Percentiles rank a stretch among this genome's conserved stretches.
phyloP scores from a whole-genome alignment of 2,113 vertebrate species.

The Mohoua ochrocephala region DNA sequence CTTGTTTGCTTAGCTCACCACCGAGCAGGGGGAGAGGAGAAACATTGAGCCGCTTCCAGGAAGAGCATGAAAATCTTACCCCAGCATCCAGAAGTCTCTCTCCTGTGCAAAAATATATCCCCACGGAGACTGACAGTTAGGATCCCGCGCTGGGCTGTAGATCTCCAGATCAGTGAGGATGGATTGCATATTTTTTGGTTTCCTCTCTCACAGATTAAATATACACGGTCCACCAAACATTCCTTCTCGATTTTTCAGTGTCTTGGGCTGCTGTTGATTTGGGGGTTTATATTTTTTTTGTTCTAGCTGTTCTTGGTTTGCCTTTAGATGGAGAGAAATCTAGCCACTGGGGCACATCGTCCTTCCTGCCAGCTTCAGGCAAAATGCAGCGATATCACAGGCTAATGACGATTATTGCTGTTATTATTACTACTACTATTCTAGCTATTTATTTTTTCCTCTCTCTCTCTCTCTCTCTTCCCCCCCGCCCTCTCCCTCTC shows the following conservation, averaged over 20 bases:
- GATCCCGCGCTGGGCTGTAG: constrained; percentile 29
- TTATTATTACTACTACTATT: neutral
- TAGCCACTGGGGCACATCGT: neutral
- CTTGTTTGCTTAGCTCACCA: neutral
- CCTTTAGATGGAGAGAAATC: neutral
- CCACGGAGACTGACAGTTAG: constrained; percentile 14
- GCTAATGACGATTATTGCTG: neutral
- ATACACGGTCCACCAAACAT: neutral
- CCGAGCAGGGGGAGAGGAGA: neutral
- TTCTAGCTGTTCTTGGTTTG: neutral
- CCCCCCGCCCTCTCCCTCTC: neutral
- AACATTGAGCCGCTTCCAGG: neutral
- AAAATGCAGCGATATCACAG: neutral
- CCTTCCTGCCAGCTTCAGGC: constrained; percentile 7
- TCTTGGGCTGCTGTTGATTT: neutral
- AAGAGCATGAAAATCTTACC: constrained; percentile 63
- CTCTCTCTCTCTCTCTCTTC: neutral
- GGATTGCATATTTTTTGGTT: neutral
- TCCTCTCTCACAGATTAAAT: neutral
- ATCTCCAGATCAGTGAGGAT: neutral
- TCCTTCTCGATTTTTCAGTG: neutral
- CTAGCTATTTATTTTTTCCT: neutral
- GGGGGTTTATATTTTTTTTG: neutral
- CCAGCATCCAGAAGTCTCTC: constrained; percentile 42
- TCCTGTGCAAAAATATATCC: constrained; percentile 4